phyloP scores from a whole-genome alignment of 2,888 invertebrate species.

The Thalpophila matura region DNA sequence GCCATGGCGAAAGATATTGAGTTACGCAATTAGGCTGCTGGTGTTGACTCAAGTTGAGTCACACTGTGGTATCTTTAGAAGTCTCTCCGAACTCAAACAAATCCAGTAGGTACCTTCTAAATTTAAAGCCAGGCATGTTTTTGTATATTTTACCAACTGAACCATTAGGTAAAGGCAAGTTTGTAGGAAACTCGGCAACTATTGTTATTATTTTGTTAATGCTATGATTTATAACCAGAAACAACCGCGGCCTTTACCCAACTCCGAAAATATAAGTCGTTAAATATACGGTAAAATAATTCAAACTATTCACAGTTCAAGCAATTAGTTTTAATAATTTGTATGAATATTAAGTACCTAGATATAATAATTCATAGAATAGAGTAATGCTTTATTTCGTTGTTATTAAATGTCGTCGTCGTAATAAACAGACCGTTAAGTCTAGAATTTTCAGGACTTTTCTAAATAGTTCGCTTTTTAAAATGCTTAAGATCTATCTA shows the following conservation, averaged over 20 bases:
- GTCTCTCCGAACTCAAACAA: too few species aligned
- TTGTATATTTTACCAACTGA: neutral
- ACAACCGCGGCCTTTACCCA: slow-evolving; percentile 20
- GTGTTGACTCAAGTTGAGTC: too few species aligned
- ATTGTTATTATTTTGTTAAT: slow-evolving; percentile 41
- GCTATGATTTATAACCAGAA: slow-evolving; percentile 37
- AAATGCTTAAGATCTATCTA: slow-evolving; percentile 10
- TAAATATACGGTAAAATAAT: slow-evolving; percentile 29
- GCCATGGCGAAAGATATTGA: too few species aligned
- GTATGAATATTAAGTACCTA: slow-evolving; percentile 1
- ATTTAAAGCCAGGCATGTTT: too few species aligned
- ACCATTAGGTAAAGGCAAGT: neutral
- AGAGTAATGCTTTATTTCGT: neutral
- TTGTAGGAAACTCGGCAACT: slow-evolving; percentile 17
- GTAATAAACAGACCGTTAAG: slow-evolving; percentile 5
- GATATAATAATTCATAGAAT: slow-evolving; percentile 11
- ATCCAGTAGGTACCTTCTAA: too few species aligned
- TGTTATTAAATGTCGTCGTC: neutral
- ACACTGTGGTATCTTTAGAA: too few species aligned
- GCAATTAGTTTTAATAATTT: slow-evolving; percentile 35
- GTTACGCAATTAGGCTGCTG: too few species aligned
- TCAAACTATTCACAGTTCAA: slow-evolving; percentile 33
- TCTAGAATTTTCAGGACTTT: neutral
- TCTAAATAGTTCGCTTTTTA: neutral
- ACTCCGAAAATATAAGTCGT: slow-evolving; percentile 43